phyloP scores from a whole-genome alignment of 2,888 invertebrate genomes.

The Sesia apiformis region DNA sequence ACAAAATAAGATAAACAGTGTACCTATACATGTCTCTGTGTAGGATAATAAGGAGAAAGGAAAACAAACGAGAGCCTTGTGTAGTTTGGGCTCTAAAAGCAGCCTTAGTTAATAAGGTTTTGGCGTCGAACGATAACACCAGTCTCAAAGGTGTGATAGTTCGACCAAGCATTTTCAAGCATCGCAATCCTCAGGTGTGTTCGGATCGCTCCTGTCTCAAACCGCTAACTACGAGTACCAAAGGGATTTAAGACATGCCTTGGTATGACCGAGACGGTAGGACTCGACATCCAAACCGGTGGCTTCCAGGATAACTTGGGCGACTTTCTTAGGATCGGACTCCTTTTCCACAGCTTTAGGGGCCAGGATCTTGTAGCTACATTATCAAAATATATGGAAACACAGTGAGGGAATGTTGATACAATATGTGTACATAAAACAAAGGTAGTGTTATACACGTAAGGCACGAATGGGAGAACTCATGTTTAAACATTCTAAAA shows the following conservation, averaged over 20 bases:
- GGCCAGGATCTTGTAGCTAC: conserved; percentile 98
- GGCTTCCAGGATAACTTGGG: conserved; percentile 86
- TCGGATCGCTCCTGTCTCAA: conserved; percentile 34
- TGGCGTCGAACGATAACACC: conserved; percentile 44
- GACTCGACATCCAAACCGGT: conserved; percentile 91
- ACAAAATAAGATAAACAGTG: conserved; percentile 45
- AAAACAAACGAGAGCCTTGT: conserved; percentile 43
- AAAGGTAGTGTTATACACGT: neutral
- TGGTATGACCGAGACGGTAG: conserved; percentile 98
- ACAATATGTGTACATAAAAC: conserved; percentile 13
- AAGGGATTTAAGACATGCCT: conserved; percentile 83
- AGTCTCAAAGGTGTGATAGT: conserved; percentile 39
- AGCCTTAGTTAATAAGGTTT: conserved; percentile 24
- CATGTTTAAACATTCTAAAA: too few species aligned
- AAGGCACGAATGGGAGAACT: neutral
- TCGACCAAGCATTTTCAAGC: conserved; percentile 40
- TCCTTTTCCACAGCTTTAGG: conserved; percentile 88
- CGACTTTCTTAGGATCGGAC: conserved; percentile 87
- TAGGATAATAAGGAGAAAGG: conserved; percentile 20
- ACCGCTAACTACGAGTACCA: conserved; percentile 55
- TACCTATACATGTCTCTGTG: conserved; percentile 21
- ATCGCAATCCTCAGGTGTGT: conserved; percentile 32
- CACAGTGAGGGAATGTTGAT: conserved; percentile 48
- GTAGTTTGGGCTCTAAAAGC: conserved; percentile 53
- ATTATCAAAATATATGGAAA: conserved; percentile 65